Evolutionary conservation across 2,113 vertebrate species (phyloP).

Genomic region (Pimephales promelas): DNA sequence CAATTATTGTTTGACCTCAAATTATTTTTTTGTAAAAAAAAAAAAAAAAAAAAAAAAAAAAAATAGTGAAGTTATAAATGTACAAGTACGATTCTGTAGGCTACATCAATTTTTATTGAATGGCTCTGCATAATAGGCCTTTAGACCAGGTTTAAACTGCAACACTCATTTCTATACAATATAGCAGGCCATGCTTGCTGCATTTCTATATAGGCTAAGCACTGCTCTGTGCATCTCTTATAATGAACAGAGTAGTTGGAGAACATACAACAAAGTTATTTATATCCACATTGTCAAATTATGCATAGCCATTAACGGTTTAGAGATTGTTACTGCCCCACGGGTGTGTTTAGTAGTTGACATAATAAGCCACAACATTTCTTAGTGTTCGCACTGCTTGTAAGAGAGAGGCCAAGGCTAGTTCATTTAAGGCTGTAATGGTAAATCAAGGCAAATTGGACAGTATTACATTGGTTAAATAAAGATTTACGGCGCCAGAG

Average conservation of each 20-base stretch:
- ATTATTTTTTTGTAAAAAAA: too few species aligned
- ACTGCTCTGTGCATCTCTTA: background rate
- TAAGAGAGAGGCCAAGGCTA: conserved; percentile 21
- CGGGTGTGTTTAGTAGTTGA: conserved; percentile 22
- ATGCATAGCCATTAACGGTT: background rate
- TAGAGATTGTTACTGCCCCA: background rate
- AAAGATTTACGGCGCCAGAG: conserved; percentile 47
- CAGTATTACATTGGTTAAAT: conserved; percentile 55
- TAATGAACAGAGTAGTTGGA: background rate
- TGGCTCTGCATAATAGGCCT: background rate
- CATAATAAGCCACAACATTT: background rate
- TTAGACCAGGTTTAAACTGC: background rate
- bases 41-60: background rate
- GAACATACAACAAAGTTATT: background rate
- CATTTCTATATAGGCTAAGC: too few species aligned
- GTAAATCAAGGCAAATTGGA: conserved; percentile 54
- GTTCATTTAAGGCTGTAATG: conserved; percentile 30
- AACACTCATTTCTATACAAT: background rate
- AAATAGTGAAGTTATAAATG: background rate
- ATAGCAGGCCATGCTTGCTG: too few species aligned
- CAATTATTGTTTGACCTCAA: background rate
- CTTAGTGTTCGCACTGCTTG: background rate
- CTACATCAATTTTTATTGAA: background rate
- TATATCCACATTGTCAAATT: background rate
- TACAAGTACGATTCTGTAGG: too few species aligned